Evolutionary conservation across 2,888 invertebrate genomes (phyloP).

Genomic region (Limnephilus lunatus): DNA sequence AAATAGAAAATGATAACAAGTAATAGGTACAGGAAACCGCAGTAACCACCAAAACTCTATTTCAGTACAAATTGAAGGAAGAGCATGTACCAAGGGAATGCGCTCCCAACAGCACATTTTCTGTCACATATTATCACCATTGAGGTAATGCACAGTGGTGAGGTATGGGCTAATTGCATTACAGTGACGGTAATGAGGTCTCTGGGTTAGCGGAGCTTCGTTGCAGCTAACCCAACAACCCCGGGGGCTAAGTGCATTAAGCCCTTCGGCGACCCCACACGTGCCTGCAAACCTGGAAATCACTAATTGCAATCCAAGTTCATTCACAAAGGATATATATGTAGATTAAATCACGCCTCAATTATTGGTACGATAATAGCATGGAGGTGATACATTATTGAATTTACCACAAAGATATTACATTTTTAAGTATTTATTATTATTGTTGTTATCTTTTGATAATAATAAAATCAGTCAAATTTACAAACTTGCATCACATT

Average conservation of each 20-base stretch:
- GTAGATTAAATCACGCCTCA: not conserved
- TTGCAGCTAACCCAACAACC: not conserved
- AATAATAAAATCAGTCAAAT: no score
- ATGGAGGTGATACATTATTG: not conserved
- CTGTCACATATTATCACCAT: not conserved
- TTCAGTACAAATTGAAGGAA: not conserved
- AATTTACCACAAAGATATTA: not conserved
- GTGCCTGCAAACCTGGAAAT: not conserved
- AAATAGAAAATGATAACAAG: not conserved
- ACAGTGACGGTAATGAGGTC: constrained; percentile 23
- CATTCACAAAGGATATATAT: not conserved
- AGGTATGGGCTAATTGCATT: constrained; percentile 31
- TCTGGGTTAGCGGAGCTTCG: constrained; percentile 22
- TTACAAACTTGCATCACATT: no score
- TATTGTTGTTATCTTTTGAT: no score
- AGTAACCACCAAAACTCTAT: not conserved
- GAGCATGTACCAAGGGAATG: not conserved
- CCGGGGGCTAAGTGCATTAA: not conserved
- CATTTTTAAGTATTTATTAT: no score
- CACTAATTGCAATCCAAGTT: not conserved
- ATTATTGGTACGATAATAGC: not conserved
- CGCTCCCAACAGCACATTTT: not conserved
- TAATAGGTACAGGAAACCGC: not conserved
- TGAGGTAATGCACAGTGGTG: not conserved
- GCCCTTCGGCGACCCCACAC: not conserved